Evolutionary conservation across 2,113 vertebrate species (phyloP).

Genomic region (Struthio camelus): DNA sequence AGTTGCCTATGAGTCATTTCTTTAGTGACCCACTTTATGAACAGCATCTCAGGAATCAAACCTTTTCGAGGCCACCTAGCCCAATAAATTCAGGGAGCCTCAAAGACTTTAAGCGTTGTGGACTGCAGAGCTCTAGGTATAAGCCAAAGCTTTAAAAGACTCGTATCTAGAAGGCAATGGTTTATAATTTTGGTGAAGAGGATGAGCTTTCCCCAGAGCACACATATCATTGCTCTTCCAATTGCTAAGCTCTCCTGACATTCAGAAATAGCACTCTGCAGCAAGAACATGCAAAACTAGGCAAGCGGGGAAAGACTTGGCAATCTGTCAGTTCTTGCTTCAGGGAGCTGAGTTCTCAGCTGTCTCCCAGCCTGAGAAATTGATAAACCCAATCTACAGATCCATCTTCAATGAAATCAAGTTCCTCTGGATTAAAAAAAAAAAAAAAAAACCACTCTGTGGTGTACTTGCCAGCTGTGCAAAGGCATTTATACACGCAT

Average conservation of each 20-base stretch:
- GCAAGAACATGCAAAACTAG: background rate
- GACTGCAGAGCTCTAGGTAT: background rate
- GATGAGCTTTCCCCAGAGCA: background rate
- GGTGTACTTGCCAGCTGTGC: background rate
- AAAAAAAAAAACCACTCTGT: conserved; percentile 8
- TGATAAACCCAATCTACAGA: conserved; percentile 38
- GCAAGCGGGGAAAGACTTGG: background rate
- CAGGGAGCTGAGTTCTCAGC: conserved; percentile 14
- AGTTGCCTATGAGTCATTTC: background rate
- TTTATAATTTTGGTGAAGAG: background rate
- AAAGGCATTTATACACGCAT: background rate
- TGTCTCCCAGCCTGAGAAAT: conserved; percentile 34
- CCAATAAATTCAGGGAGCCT: background rate
- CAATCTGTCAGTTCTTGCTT: conserved; percentile 9
- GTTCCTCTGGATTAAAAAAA: conserved; percentile 10
- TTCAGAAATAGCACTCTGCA: background rate
- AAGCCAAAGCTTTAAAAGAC: background rate
- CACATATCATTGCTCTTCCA: background rate
- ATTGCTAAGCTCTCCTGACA: background rate
- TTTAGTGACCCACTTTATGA: background rate
- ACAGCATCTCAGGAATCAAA: background rate
- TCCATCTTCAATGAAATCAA: conserved; percentile 25
- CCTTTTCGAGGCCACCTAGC: background rate
- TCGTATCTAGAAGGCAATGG: background rate
- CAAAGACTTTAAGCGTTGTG: background rate